Conservation (phyloP, 2,797 vertebrate genomes). For the Anas bahamensis region DNA sequence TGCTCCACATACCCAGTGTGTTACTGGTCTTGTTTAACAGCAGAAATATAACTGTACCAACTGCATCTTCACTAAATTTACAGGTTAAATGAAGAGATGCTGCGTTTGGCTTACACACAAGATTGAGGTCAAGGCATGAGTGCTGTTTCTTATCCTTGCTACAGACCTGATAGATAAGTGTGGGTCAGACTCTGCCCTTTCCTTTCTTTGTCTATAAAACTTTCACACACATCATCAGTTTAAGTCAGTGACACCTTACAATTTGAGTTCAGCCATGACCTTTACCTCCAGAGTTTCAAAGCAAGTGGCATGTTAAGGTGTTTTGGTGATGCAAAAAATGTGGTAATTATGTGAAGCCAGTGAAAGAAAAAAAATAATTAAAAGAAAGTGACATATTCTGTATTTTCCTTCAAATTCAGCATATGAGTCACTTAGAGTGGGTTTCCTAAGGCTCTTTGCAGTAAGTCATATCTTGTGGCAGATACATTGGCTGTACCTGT, state of each 20-base stretch:
- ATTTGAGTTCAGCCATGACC: background rate
- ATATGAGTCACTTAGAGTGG: background rate
- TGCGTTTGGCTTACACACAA: background rate
- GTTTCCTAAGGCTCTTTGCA: background rate
- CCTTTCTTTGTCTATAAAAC: constrained; percentile 24
- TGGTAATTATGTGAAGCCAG: background rate
- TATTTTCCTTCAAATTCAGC: background rate
- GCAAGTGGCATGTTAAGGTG: background rate
- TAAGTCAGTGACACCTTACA: background rate
- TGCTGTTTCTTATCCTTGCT: background rate
- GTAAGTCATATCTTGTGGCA: background rate
- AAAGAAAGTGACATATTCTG: background rate
- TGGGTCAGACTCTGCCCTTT: background rate
- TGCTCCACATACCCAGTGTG: background rate
- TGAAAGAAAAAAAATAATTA: background rate
- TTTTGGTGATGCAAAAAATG: background rate
- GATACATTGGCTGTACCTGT: background rate
- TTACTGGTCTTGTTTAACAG: background rate
- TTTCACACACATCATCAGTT: background rate
- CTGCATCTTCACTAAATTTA: background rate
- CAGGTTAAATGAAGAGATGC: background rate
- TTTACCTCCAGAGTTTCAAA: background rate
- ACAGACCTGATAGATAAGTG: background rate
- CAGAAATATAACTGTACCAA: background rate
- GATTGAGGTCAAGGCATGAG: constrained; percentile 12